These are phyloP conservation scores for Drosophila arizonae DNA, from an alignment of 1,140 invertebrate genomes.

Conservation along the genomic window DNA sequence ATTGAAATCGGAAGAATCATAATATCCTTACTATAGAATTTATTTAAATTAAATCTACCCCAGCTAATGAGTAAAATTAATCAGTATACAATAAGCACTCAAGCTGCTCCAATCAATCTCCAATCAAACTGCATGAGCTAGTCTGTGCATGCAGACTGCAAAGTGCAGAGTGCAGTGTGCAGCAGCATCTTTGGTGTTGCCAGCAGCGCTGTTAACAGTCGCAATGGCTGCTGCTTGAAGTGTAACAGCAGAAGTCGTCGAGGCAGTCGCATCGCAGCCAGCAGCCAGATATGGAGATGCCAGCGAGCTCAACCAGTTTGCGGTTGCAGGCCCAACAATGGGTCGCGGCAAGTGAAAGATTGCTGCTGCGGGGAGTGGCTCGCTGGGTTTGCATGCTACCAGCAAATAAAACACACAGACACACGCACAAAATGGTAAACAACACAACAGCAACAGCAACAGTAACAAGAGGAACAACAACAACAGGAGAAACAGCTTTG, in stretches of 20 bases:
- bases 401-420: constrained; percentile 71
- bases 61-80: too few relatives aligned
- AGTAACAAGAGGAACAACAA: constrained; percentile 27
- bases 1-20: too few relatives aligned
- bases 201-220: neutral
- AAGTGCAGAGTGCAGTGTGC: neutral
- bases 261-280: constrained; percentile 31
- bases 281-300: neutral
- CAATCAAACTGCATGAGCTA: neutral
- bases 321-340: neutral
- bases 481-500: constrained; percentile 38
- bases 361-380: constrained; percentile 15
- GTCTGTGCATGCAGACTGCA: neutral
- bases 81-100: too few relatives aligned
- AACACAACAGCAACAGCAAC: constrained; percentile 32
- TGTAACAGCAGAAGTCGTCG: constrained; percentile 78
- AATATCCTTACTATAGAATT: too few relatives aligned
- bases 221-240: constrained; percentile 56
- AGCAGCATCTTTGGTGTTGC: neutral
- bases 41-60: too few relatives aligned
- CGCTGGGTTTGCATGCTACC: constrained; percentile 68
- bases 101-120: too few relatives aligned
- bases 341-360: neutral
- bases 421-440: constrained; percentile 76
- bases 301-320: constrained; percentile 42